Evolutionary conservation across 2,888 invertebrate species (phyloP), one percentile per base, ranked within the genome.

Genomic region (Drosophila merina): DNA sequence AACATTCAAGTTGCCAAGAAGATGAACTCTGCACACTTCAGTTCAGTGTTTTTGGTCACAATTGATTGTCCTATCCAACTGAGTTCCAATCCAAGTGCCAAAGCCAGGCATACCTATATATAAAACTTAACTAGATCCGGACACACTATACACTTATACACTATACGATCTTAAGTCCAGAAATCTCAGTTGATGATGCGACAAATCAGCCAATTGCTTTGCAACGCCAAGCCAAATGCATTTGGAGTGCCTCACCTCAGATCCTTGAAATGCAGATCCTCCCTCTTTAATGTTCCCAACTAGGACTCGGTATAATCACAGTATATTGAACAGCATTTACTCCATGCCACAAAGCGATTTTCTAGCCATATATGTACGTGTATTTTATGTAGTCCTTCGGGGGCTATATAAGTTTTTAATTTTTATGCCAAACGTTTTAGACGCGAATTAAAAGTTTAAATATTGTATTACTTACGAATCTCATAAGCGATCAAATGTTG

Each of bases 311-410:
- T 47, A 42, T 66, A 52, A 54, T 54, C 48, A 20, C 49, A 50
- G 64, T 44, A 48, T 78, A 56, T 62, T 58, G 45, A 69, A 20
- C 20, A 64, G 84, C 86, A 86, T 81, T 86, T 81, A 86, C 62
- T 79, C 55, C 66, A 57, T 54, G 58, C 33, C 60, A 57, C 55
- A 54, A 8, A 52, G 38, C 42, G 42, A 47, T 72, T 84, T 63
- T 72, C 54, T 55, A 67, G 57, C 62, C 50, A 59, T 52, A 50
- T 66, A 70, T 69, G 14, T 52, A 50, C 63, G 67, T 63, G 14
- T 44, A 44, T 60, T 70, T 59, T 63, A 80, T 77, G 57, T 62
- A 58, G 64, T 44, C 54, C 30, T 49, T 47, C 57, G 20, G 56
- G 20, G 56, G 52, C 68, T 64, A 50, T 57, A 60, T 67, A 79